Percentiles rank a stretch among this genome's conserved stretches.
Conservation (phyloP, 2,888 invertebrate species). For the Endotricha flammealis region DNA sequence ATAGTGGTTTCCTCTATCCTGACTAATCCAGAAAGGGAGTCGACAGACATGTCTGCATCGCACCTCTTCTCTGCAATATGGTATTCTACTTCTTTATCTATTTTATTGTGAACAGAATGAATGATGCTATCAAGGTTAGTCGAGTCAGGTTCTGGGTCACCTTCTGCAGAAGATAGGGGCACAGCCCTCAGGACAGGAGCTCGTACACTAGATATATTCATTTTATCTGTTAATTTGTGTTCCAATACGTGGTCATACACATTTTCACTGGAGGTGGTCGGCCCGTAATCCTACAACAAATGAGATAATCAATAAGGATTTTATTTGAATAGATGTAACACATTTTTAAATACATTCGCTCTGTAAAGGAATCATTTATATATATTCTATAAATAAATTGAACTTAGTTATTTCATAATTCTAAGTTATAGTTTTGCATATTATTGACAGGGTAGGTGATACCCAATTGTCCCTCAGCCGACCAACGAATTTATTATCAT, state of each 20-base stretch:
- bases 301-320: conserved; percentile 21
- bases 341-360: conserved; percentile 7
- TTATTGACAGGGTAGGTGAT: conserved; percentile 13
- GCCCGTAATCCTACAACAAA: conserved; percentile 74
- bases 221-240: conserved; percentile 67
- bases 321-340: no score
- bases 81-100: conserved; percentile 64
- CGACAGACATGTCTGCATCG: conserved; percentile 61
- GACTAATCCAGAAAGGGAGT: conserved; percentile 61
- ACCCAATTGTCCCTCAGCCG: conserved; percentile 23
- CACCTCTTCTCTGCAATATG: conserved; percentile 58
- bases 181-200: conserved; percentile 66
- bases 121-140: conserved; percentile 69
- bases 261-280: conserved; percentile 75
- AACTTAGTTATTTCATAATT: no score
- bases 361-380: neutral
- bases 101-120: conserved; percentile 52
- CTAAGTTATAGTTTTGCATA: conserved; percentile 12
- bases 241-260: conserved; percentile 67
- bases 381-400: conserved; percentile 4
- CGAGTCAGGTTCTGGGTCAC: conserved; percentile 69
- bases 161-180: conserved; percentile 53
- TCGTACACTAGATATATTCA: conserved; percentile 67
- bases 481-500: conserved; percentile 36
- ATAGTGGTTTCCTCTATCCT: conserved; percentile 60